These are phyloP conservation scores for Spodoptera picta DNA, from an alignment of 2,888 invertebrate genomes.

Conservation along the genomic window DNA sequence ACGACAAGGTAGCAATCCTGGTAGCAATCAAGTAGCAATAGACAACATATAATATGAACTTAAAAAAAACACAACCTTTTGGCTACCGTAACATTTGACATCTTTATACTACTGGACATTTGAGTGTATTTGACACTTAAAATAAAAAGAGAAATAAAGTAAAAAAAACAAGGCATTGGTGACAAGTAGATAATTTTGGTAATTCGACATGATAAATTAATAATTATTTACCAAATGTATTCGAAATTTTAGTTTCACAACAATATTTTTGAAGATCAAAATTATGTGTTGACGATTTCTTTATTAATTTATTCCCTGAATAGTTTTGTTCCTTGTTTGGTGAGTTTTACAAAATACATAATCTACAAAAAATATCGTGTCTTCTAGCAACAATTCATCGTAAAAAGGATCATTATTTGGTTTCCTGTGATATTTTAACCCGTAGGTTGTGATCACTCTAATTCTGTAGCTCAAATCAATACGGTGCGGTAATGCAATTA, in stretches of 20 bases:
- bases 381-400: no score
- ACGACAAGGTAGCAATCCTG: no score
- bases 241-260: conserved; percentile 44
- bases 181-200: conserved; percentile 22
- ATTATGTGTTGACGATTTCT: conserved; percentile 34
- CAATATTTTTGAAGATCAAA: conserved; percentile 23
- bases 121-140: no score
- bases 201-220: conserved; percentile 8
- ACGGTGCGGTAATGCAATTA: no score
- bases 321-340: conserved; percentile 23
- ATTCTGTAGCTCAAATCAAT: no score
- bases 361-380: no score
- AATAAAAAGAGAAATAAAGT: conserved; percentile 7
- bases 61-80: neutral
- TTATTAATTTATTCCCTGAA: conserved; percentile 2
- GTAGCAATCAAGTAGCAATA: no score
- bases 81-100: neutral
- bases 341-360: conserved; percentile 16
- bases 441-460: no score
- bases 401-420: no score
- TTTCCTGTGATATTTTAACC: no score
- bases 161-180: conserved; percentile 7
- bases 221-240: conserved; percentile 7
- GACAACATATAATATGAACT: no score
- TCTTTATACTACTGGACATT: no score